These are phyloP conservation scores for Sarcophilus harrisii DNA, from an alignment of 2,797 vertebrate genomes.

Conservation along the genomic window DNA sequence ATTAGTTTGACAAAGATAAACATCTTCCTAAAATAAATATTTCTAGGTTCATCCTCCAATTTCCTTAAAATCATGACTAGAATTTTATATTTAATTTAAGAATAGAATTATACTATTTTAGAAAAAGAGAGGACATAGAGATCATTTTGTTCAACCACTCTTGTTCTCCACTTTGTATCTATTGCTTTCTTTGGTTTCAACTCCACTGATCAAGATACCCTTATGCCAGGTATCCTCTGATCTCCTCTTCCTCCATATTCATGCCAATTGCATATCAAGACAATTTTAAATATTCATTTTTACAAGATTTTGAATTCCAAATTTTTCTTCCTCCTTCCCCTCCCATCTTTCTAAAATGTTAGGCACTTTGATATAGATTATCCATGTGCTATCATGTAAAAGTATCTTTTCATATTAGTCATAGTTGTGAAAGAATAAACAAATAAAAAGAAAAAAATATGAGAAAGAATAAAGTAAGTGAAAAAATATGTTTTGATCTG, in stretches of 20 bases:
- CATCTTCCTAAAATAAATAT: background rate
- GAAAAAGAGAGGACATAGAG: background rate
- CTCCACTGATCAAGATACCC: background rate
- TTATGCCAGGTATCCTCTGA: background rate
- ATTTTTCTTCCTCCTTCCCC: background rate
- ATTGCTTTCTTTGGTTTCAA: background rate
- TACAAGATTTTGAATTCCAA: background rate
- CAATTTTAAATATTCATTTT: too few relatives aligned
- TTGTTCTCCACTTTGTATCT: background rate
- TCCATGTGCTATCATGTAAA: too few relatives aligned
- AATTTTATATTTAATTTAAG: constrained; percentile 10
- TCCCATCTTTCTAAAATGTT: background rate
- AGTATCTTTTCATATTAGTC: too few relatives aligned
- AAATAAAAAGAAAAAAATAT: too few relatives aligned
- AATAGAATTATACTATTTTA: background rate
- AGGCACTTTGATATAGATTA: too few relatives aligned
- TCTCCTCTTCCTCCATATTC: background rate
- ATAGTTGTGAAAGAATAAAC: too few relatives aligned
- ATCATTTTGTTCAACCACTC: background rate
- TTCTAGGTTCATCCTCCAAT: background rate
- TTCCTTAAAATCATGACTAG: constrained; percentile 19
- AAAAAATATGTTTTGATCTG: too few relatives aligned
- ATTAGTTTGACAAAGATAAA: background rate
- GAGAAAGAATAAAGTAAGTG: too few relatives aligned
- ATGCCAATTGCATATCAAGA: too few relatives aligned